Evolutionary conservation across 2,797 vertebrate genomes (phyloP).

Genomic region (Squalus acanthias): DNA sequence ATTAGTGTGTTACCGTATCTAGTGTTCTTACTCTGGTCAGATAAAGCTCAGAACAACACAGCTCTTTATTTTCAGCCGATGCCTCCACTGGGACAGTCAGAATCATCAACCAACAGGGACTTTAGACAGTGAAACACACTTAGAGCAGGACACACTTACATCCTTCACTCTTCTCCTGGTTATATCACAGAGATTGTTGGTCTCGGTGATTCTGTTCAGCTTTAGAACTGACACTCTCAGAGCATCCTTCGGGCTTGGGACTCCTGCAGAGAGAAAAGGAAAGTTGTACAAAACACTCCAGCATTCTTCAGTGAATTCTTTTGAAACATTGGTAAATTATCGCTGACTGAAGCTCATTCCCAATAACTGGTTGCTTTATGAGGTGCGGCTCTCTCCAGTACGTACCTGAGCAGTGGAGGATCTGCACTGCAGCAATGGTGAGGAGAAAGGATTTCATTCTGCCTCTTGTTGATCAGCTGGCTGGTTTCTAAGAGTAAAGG

Average conservation of each 20-base stretch:
- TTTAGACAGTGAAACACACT: not conserved
- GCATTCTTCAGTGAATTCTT: not conserved
- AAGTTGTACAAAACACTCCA: not conserved
- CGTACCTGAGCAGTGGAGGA: conserved; percentile 32
- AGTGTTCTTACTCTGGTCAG: not conserved
- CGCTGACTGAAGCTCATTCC: not conserved
- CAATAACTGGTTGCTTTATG: too few species aligned
- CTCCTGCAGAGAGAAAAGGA: not conserved
- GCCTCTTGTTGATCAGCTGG: not conserved
- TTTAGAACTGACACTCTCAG: conserved; percentile 24
- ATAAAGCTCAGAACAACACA: not conserved
- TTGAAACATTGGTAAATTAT: not conserved
- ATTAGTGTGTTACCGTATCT: not conserved
- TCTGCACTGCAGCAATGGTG: conserved; percentile 14
- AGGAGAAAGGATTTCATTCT: conserved; percentile 32
- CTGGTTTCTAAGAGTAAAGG: conserved; percentile 17
- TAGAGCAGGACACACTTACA: not conserved
- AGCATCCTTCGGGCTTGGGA: not conserved
- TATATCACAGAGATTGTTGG: conserved; percentile 10
- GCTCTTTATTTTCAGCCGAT: not conserved
- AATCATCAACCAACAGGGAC: not conserved
- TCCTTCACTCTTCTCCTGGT: not conserved
- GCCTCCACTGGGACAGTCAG: not conserved
- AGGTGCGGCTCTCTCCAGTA: not conserved
- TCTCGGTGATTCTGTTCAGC: conserved; percentile 20